Base-by-base conservation (phyloP, 1,140 invertebrate genomes). In the Laupala kohalensis region DNA sequence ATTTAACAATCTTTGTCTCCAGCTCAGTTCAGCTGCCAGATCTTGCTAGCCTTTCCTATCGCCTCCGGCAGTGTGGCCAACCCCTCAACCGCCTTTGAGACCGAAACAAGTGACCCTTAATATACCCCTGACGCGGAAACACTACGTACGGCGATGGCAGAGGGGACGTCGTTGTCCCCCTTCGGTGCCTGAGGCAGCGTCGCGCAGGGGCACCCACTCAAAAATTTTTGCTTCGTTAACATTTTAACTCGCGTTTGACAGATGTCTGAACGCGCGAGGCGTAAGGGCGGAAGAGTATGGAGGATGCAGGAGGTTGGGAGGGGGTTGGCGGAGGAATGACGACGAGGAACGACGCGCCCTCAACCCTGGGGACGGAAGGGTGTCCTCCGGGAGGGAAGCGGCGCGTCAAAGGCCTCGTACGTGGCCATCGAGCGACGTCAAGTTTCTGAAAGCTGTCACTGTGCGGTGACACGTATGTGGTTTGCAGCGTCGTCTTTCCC, bases 61-160 rank as follows among this genome's bases (percentile, higher is more conserved):
- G 30, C 30, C 30, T 6, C 30, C 30, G 30, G 6, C 30, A 15
- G 6, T 15, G 30, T 15, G 6, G 30, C 30, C 37, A 19, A 9
- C 67, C 19, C 12, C 19, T 4, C 29, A 27, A 6, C 6, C 25
- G 27, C 29, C 29, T 30, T 29, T 24, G 64, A 29, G 67, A 27
- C 26, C 29, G 67, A 29, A 68, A 68, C 67, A 68, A 68, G 67
- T 68, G 67, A 68, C 67, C 67, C 67, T 68, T 68, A 68, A 68
- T 68, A n/a, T 27, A 24, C 23, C 67, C n/a, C 29, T 68, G 67
- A 68, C 67, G 67, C 67, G 67, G 28, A 68, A 68, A 68, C 67
- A 68, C 67, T 29, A 68, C n/a, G n/a, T n/a, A n/a, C n/a, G n/a
- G n/a, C n/a, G n/a, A n/a, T n/a, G n/a, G n/a, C n/a, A n/a, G n/a